A percentile compares a stretch with the other conserved stretches of the same genome.
Conservation (phyloP, 1,140 invertebrate genomes). For the Venustaconcha ellipsiformis region DNA sequence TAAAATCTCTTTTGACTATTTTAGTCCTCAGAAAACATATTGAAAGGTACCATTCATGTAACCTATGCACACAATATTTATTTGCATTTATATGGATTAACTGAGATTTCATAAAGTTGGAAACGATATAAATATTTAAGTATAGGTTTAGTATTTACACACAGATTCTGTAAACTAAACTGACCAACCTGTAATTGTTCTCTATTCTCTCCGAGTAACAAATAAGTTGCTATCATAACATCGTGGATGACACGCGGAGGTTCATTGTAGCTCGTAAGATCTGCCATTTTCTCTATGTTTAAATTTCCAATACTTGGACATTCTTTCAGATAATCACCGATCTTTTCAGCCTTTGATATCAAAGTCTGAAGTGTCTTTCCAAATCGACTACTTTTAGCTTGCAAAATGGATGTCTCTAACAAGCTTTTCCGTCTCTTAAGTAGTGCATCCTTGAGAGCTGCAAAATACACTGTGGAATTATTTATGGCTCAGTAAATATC, state of each 20-base stretch:
- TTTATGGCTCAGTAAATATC: too few relatives aligned
- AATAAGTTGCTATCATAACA: constrained; percentile 43
- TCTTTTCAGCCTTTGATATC: constrained; percentile 11
- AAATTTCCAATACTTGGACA: constrained; percentile 29
- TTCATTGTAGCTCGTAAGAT: constrained; percentile 39
- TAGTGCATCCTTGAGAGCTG: constrained; percentile 8
- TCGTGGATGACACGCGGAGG: constrained; percentile 37
- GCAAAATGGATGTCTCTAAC: constrained; percentile 5
- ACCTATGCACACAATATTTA: too few relatives aligned
- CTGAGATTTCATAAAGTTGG: too few relatives aligned
- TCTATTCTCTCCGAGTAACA: constrained; percentile 37
- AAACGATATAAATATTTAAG: too few relatives aligned
- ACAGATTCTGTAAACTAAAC: background rate
- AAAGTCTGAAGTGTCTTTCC: too few relatives aligned
- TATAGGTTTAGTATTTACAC: too few relatives aligned
- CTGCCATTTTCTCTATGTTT: constrained; percentile 30
- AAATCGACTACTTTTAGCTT: background rate
- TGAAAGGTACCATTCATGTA: too few relatives aligned
- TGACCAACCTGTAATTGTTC: constrained; percentile 23
- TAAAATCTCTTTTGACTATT: too few relatives aligned
- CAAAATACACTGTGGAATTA: too few relatives aligned
- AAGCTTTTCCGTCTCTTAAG: background rate
- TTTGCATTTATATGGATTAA: too few relatives aligned
- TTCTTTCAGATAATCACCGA: constrained; percentile 17
- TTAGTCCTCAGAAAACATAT: too few relatives aligned